A percentile compares a stretch with the other conserved stretches of the same genome.
Evolutionary conservation across 30 jellyfish, hydroid and myxozoan genomes (phyloP).

Genomic region (Turritopsis rubra): DNA sequence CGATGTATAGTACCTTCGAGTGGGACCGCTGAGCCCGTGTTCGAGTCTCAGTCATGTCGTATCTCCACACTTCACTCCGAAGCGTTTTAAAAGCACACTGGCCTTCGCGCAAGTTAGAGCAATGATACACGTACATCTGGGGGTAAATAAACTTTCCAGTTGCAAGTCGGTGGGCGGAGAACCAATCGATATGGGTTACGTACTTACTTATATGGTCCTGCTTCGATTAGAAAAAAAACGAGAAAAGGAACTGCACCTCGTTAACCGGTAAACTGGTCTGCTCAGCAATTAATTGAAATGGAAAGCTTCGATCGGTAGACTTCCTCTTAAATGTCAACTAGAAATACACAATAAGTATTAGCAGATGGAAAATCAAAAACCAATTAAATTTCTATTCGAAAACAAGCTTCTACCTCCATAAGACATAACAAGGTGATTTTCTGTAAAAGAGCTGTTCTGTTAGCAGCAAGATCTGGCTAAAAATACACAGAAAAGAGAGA

Average conservation of each 20-base stretch:
- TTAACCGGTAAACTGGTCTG: constrained; percentile 55
- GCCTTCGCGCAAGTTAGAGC: too few species aligned
- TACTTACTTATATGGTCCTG: too few species aligned
- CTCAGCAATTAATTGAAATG: constrained; percentile 70
- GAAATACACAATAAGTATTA: not conserved
- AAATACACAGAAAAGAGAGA: not conserved
- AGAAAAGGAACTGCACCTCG: constrained; percentile 42
- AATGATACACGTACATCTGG: too few species aligned
- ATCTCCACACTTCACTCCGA: too few species aligned
- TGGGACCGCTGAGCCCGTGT: too few species aligned
- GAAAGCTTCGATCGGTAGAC: constrained; percentile 81
- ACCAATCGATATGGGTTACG: too few species aligned
- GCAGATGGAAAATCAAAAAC: not conserved
- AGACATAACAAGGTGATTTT: constrained; percentile 67
- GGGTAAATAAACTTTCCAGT: too few species aligned
- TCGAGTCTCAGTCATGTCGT: too few species aligned
- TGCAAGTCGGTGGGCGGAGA: too few species aligned
- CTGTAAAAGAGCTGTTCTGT: constrained; percentile 55
- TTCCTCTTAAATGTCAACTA: constrained; percentile 80
- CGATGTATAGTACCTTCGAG: too few species aligned
- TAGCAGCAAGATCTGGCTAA: constrained; percentile 81
- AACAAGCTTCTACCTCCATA: constrained; percentile 69
- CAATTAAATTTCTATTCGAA: not conserved
- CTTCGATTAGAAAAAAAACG: too few species aligned
- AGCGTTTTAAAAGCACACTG: too few species aligned